Conservation (phyloP, 2,888 invertebrate species). For the Torymus texanus region DNA sequence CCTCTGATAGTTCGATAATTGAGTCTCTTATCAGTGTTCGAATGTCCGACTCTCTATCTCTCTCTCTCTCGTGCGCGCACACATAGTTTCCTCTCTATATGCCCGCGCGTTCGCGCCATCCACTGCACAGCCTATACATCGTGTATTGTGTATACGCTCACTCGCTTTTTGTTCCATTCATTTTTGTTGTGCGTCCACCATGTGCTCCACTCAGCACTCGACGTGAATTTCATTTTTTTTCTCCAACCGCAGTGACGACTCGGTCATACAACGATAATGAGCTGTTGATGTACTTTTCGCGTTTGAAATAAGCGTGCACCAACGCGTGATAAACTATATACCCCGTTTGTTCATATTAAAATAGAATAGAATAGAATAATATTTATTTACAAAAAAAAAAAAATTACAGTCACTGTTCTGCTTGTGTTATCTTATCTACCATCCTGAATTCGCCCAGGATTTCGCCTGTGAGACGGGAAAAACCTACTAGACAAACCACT, state of each 20-base stretch:
- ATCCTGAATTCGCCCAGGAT: no score
- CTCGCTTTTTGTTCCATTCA: slow-evolving; percentile 3
- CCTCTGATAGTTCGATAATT: slow-evolving; percentile 75
- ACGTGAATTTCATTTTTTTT: slow-evolving; percentile 27
- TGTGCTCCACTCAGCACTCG: not conserved
- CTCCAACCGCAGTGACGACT: not conserved
- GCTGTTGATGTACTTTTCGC: no score
- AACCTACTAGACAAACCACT: no score
- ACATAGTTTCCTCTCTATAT: slow-evolving; percentile 53
- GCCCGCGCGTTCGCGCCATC: no score
- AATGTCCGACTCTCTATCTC: slow-evolving; percentile 62
- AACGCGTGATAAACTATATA: no score
- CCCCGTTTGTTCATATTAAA: no score
- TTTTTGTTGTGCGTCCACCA: not conserved
- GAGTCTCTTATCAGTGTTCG: slow-evolving; percentile 74
- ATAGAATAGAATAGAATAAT: no score
- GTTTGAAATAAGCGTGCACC: not conserved
- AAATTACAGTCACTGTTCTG: no score
- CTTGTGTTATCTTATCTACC: no score
- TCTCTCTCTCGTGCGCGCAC: slow-evolving; percentile 50
- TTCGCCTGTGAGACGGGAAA: no score
- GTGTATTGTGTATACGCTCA: slow-evolving; percentile 23
- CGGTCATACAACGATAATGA: not conserved
- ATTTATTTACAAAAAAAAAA: no score
- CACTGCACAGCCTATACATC: not conserved